Evolutionary conservation across 2,888 invertebrate genomes (phyloP), one percentile per base, ranked within the genome.

Genomic region (Lobophora halterata): DNA sequence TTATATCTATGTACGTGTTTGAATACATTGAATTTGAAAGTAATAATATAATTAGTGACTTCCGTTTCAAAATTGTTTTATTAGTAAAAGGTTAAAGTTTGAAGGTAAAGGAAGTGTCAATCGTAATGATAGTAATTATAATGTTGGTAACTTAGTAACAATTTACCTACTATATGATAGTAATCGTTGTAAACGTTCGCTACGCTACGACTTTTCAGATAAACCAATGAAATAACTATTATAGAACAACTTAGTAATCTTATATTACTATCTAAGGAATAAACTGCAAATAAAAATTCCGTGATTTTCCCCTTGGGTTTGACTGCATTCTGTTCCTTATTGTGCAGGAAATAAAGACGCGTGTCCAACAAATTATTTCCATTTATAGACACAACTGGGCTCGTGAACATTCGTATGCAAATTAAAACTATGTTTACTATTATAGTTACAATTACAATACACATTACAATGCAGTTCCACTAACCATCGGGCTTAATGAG

Each of bases 261-360:
- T n/a, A n/a, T n/a, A n/a, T n/a, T n/a, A n/a, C n/a, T n/a, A n/a
- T n/a, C 37, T 28, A 31, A 37, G 19, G 28, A 31, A 43, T 33
- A 25, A n/a, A n/a, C n/a, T n/a, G n/a, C n/a, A n/a, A n/a, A n/a
- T n/a, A n/a, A n/a, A n/a, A n/a, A n/a, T n/a, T n/a, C n/a, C n/a
- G n/a, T n/a, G n/a, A n/a, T n/a, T 24, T 33, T 20, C 17, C 20
- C 36, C 21, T 38, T 33, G 33, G 18, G 11, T 33, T 42, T 43
- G 33, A 43, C 33, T 33, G 14, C 10, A 25, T 8, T 39, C 9
- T 23, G 37, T 37, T 43, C 43, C 37, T 43, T 37, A 25, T 17
- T 25, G 25, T 7, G 13, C 9, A 32, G 33, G 37, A 29, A 31
- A 31, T 21, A 32, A 19, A n/a, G 5, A n/a, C 2, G 20, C 29